phyloP scores from a whole-genome alignment of 2,888 invertebrate genomes.

The Drosophila algonquin region DNA sequence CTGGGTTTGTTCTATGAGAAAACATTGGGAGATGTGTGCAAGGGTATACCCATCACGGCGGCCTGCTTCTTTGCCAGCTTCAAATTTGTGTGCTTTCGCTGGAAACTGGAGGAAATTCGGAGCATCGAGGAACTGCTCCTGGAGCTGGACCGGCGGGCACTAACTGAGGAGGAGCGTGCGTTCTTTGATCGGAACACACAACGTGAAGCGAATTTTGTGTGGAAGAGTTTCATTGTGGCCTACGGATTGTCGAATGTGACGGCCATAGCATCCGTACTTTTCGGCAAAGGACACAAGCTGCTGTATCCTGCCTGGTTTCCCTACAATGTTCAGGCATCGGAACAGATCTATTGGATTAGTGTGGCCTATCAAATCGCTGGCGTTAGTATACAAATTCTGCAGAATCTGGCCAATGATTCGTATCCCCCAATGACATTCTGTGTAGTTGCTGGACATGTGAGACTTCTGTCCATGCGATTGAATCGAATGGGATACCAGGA shows the following conservation, averaged over 20 bases:
- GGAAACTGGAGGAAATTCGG: constrained; percentile 22
- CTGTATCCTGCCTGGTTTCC: constrained; percentile 43
- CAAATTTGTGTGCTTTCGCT: constrained; percentile 37
- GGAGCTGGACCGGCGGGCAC: constrained; percentile 27
- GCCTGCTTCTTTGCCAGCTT: constrained; percentile 36
- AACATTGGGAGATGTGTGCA: constrained; percentile 19
- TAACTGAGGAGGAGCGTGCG: constrained; percentile 15
- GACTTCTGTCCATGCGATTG: constrained; percentile 28
- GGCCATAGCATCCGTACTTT: constrained; percentile 22
- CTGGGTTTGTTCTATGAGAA: constrained; percentile 20
- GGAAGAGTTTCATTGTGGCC: constrained; percentile 32
- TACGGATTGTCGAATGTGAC: constrained; percentile 24
- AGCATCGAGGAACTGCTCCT: constrained; percentile 9
- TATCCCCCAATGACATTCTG: constrained; percentile 44
- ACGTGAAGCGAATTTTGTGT: constrained; percentile 34
- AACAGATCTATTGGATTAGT: constrained; percentile 30
- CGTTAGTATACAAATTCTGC: constrained; percentile 19
- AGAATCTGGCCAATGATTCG: constrained; percentile 37
- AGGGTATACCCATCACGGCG: constrained; percentile 35
- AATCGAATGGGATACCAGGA: constrained; percentile 11
- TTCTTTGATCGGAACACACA: constrained; percentile 26
- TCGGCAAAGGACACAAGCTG: constrained; percentile 18
- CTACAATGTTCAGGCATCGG: constrained; percentile 27
- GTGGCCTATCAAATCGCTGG: constrained; percentile 29
- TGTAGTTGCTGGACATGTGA: constrained; percentile 37